Percentiles rank a stretch among this genome's conserved stretches.
phyloP scores from a whole-genome alignment of 2,797 vertebrate genomes.

The Melanotaenia pygmaea region DNA sequence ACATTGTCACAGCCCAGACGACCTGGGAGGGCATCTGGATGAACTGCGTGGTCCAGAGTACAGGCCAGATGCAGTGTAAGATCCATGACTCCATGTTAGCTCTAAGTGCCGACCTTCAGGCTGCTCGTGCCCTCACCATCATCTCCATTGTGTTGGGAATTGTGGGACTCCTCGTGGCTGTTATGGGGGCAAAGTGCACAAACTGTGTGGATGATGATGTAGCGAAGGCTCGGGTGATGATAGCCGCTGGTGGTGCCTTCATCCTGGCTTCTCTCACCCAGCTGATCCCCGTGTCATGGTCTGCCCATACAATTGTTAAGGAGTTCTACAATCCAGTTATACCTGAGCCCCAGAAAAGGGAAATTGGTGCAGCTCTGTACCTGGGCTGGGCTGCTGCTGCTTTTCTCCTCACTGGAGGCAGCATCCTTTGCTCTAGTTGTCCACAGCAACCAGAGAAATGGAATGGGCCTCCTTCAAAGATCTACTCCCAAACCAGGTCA shows the following conservation, averaged over 20 bases:
- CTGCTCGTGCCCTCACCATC: conserved; percentile 88
- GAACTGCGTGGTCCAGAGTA: conserved; percentile 89
- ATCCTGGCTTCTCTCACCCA: conserved; percentile 85
- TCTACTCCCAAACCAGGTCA: conserved; percentile 86
- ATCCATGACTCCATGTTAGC: conserved; percentile 89
- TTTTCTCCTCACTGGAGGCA: conserved; percentile 88
- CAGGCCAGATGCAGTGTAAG: conserved; percentile 81
- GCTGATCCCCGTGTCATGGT: conserved; percentile 92
- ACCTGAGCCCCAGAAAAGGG: conserved; percentile 85
- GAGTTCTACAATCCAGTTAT: conserved; percentile 88
- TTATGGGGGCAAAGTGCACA: conserved; percentile 92
- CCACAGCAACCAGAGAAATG: conserved; percentile 85
- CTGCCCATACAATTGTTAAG: conserved; percentile 87
- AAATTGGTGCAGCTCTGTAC: conserved; percentile 90
- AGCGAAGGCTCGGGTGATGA: conserved; percentile 90
- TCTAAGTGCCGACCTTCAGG: conserved; percentile 87
- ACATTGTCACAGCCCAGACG: conserved; percentile 89
- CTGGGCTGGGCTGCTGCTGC: conserved; percentile 91
- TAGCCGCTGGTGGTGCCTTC: conserved; percentile 86
- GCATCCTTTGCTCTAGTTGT: conserved; percentile 90
- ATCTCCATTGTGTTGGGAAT: conserved; percentile 87
- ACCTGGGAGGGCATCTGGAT: conserved; percentile 92
- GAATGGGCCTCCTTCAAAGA: conserved; percentile 80
- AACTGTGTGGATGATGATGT: conserved; percentile 89
- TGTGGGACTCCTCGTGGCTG: conserved; percentile 85